Conservation (phyloP, 2,113 vertebrate genomes). For the Tautogolabrus adspersus region DNA sequence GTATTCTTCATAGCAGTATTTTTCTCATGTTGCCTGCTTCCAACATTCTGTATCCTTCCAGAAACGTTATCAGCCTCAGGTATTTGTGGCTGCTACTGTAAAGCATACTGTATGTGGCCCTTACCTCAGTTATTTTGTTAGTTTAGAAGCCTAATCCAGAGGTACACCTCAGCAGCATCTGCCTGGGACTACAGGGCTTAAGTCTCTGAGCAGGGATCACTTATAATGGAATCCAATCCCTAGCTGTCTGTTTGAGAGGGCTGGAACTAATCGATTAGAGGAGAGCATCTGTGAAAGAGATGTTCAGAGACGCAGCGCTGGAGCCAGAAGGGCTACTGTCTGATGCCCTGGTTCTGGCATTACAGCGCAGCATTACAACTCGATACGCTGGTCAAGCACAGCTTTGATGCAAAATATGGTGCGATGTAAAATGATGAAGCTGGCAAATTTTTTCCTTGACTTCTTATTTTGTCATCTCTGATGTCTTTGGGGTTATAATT, state of each 20-base stretch:
- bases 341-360: slow-evolving; percentile 68
- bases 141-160: slow-evolving; percentile 69
- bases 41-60: slow-evolving; percentile 14
- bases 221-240: slow-evolving; percentile 83
- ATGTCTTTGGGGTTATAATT: slow-evolving; percentile 46
- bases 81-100: slow-evolving; percentile 47
- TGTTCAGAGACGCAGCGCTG: slow-evolving; percentile 73
- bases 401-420: slow-evolving; percentile 61
- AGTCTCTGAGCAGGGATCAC: slow-evolving; percentile 75
- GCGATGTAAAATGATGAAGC: slow-evolving; percentile 39
- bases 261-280: slow-evolving; percentile 86
- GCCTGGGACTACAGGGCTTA: slow-evolving; percentile 58
- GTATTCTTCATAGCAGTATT: not conserved
- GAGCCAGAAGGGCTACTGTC: slow-evolving; percentile 81
- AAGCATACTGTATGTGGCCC: slow-evolving; percentile 55
- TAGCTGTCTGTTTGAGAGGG: slow-evolving; percentile 77
- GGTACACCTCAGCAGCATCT: slow-evolving; percentile 68
- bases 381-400: slow-evolving; percentile 38
- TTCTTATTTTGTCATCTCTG: slow-evolving; percentile 62
- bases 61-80: slow-evolving; percentile 28
- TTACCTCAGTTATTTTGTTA: slow-evolving; percentile 68
- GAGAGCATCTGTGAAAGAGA: slow-evolving; percentile 81
- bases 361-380: slow-evolving; percentile 61
- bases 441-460: slow-evolving; percentile 17
- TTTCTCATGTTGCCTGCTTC: not conserved